Evolutionary conservation across 2,797 vertebrate species (phyloP).

Genomic region (Myiotriccus ornatus): DNA sequence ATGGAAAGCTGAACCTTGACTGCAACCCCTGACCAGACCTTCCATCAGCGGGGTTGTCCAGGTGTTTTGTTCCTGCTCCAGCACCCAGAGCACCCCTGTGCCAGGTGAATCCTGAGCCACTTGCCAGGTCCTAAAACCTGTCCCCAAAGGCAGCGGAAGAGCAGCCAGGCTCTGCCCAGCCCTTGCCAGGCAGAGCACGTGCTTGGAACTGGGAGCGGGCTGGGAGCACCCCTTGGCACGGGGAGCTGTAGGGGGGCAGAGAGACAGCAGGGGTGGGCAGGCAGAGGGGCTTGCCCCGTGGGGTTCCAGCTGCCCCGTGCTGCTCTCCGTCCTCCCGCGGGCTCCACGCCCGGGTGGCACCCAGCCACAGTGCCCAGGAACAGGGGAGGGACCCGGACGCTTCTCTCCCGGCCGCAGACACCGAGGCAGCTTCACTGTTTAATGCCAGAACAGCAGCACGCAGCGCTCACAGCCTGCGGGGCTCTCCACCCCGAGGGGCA

Average conservation of each 20-base stretch:
- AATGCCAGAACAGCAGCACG: neutral
- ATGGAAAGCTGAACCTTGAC: neutral
- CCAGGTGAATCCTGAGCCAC: neutral
- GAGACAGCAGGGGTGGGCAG: neutral
- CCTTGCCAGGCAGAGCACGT: fast-evolving
- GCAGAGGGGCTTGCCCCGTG: fast-evolving
- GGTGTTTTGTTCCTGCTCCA: neutral
- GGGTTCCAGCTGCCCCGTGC: fast-evolving
- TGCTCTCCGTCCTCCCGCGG: neutral
- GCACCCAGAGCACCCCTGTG: neutral
- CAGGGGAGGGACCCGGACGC: neutral
- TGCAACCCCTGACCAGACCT: neutral
- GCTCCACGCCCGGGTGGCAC: neutral
- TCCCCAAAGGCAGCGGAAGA: neutral
- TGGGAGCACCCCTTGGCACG: fast-evolving
- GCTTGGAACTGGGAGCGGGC: neutral
- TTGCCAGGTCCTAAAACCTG: neutral
- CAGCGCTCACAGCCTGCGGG: neutral
- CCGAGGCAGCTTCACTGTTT: constrained; percentile 5
- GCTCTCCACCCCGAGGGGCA: neutral
- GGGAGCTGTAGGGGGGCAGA: neutral
- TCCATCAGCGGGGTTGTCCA: neutral
- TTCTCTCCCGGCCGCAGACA: neutral
- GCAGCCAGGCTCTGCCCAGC: fast-evolving
- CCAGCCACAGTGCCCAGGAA: neutral